Conservation (phyloP, 2,113 vertebrate genomes). For the Spilogale gracilis region DNA sequence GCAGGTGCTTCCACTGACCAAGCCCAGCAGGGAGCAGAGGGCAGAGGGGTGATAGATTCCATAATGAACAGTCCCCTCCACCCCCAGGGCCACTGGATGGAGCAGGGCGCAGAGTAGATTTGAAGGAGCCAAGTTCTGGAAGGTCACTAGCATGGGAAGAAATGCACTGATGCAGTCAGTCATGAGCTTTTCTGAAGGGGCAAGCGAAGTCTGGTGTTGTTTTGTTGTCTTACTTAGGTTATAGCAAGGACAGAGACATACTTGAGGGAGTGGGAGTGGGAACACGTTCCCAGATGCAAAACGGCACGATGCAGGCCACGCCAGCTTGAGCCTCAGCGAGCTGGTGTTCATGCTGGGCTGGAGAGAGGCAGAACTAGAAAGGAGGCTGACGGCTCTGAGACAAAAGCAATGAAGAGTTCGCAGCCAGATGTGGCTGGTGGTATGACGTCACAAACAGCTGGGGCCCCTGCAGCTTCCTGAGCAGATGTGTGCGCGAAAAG, state of each 20-base stretch:
- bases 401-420: not conserved
- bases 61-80: not conserved
- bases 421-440: not conserved
- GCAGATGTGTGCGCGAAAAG: not conserved
- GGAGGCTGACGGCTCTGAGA: not conserved
- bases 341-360: not conserved
- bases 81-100: not conserved
- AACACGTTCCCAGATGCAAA: not conserved
- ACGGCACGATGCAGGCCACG: not conserved
- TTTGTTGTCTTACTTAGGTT: not conserved
- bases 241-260: not conserved
- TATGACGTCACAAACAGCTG: not conserved
- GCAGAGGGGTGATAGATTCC: not conserved
- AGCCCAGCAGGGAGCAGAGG: not conserved
- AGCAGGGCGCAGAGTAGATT: rapidly evolving
- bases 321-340: not conserved
- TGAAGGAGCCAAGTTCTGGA: not conserved
- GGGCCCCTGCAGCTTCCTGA: too few relatives aligned
- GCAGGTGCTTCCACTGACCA: not conserved
- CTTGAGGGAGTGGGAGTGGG: not conserved
- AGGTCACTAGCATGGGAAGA: not conserved
- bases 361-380: not conserved
- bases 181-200: not conserved
- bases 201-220: not conserved
- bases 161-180: too few relatives aligned